These are phyloP conservation scores for Drosophila leontia DNA, from an alignment of 1,140 invertebrate genomes.

Conservation along the genomic window DNA sequence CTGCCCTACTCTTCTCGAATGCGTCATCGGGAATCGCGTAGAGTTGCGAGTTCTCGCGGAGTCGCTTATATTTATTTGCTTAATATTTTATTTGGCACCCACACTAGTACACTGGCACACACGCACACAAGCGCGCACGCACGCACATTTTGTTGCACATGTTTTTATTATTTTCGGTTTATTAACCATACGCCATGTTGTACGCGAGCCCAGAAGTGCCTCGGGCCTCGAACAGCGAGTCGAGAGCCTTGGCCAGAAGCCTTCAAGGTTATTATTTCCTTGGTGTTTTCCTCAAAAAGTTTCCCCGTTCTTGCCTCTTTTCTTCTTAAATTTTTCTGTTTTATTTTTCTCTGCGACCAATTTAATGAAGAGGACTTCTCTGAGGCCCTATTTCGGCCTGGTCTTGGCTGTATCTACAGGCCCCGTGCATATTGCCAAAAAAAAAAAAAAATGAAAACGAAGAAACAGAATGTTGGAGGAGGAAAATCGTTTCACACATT, in stretches of 20 bases:
- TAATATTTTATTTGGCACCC: constrained; percentile 72
- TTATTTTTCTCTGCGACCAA: constrained; percentile 1
- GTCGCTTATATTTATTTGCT: constrained; percentile 58
- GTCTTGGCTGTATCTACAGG: constrained; percentile 43
- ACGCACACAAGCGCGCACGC: constrained; percentile 19
- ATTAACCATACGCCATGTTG: constrained; percentile 77
- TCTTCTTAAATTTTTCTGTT: neutral
- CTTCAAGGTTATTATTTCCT: constrained; percentile 73
- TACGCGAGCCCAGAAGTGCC: constrained; percentile 34
- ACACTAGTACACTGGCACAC: constrained; percentile 16
- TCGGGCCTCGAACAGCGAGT: constrained; percentile 27
- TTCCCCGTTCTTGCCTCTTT: constrained; percentile 22
- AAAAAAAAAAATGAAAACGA: constrained; percentile 11
- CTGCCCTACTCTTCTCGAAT: constrained; percentile 80
- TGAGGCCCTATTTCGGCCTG: constrained; percentile 29
- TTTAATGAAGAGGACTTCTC: constrained; percentile 20
- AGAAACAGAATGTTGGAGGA: constrained; percentile 31
- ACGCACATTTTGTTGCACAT: constrained; percentile 48
- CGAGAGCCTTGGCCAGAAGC: constrained; percentile 50
- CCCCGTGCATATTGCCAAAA: constrained; percentile 37
- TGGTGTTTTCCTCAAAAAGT: constrained; percentile 39
- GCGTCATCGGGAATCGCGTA: constrained; percentile 69
- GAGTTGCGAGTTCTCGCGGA: constrained; percentile 33
- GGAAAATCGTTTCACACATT: constrained; percentile 53
- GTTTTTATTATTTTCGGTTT: constrained; percentile 43